phyloP scores from a whole-genome alignment of 1,140 invertebrate species.

The Drosophila sproati region DNA sequence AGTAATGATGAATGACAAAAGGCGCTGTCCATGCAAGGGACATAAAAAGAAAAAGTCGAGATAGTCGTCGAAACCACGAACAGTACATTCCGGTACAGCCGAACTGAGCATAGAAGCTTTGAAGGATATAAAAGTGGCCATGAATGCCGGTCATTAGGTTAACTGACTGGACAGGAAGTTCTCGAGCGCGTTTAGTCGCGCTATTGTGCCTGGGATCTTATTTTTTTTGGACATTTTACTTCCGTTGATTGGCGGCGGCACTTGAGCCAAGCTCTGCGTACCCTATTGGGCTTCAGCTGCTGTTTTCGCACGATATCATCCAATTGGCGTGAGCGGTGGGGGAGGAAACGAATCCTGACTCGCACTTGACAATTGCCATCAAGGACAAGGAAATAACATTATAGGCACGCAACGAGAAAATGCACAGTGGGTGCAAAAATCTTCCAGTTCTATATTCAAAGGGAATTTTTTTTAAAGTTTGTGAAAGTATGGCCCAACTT shows the following conservation, averaged over 20 bases:
- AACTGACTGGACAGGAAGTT: constrained; percentile 75
- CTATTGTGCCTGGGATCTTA: constrained; percentile 61
- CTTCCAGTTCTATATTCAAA: no score
- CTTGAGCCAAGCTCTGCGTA: constrained; percentile 41
- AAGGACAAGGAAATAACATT: constrained; percentile 76
- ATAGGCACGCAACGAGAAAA: constrained; percentile 58
- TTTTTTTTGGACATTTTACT: constrained; percentile 61
- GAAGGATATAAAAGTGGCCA: constrained; percentile 37
- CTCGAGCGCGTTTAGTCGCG: constrained; percentile 41
- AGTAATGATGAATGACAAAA: constrained; percentile 72
- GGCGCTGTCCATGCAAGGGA: constrained; percentile 33
- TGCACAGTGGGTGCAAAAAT: constrained; percentile 6
- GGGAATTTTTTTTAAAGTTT: no score
- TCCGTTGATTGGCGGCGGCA: constrained; percentile 70
- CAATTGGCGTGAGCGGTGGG: constrained; percentile 5
- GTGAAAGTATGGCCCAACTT: no score
- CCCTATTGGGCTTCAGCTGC: constrained; percentile 52
- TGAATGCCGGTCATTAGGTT: constrained; percentile 80
- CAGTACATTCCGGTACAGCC: constrained; percentile 1
- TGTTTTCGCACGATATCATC: constrained; percentile 63
- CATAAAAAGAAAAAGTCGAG: constrained; percentile 52
- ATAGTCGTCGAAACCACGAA: constrained; percentile 14
- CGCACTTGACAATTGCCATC: constrained; percentile 75
- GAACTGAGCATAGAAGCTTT: constrained; percentile 6
- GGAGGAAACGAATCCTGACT: constrained; percentile 31